Evolutionary conservation across 2,888 invertebrate genomes (phyloP).

Genomic region (Scrobipalpa atriplicella): DNA sequence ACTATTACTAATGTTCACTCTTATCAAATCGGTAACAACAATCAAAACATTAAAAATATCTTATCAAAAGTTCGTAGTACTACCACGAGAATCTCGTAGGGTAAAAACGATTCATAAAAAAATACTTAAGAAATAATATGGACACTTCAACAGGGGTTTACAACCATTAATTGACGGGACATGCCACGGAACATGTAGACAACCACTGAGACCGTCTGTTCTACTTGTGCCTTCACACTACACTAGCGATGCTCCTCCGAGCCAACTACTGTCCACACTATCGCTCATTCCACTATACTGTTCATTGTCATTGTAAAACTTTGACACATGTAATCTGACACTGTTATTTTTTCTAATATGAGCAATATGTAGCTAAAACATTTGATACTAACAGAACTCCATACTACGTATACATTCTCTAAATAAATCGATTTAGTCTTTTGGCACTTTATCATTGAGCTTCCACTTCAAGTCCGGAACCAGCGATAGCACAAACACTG

Average conservation of each 20-base stretch:
- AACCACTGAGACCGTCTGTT: conserved; percentile 52
- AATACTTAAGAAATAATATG: conserved; percentile 71
- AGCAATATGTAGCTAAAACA: neutral
- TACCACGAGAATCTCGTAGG: conserved; percentile 41
- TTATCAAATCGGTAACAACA: conserved; percentile 72
- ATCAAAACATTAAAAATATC: conserved; percentile 71
- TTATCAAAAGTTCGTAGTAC: conserved; percentile 62
- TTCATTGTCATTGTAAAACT: neutral
- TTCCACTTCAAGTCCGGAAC: conserved; percentile 4
- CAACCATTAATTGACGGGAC: conserved; percentile 75
- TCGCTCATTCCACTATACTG: conserved; percentile 17
- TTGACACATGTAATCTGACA: conserved; percentile 14
- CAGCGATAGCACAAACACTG: conserved; percentile 20
- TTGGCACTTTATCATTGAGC: conserved; percentile 28
- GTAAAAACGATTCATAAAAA: conserved; percentile 49
- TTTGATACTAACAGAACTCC: neutral
- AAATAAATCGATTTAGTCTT: conserved; percentile 8
- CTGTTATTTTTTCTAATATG: conserved; percentile 13
- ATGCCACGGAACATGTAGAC: conserved; percentile 57
- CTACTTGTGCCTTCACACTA: conserved; percentile 54
- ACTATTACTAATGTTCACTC: conserved; percentile 55
- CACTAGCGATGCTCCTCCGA: conserved; percentile 50
- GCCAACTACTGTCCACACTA: conserved; percentile 29
- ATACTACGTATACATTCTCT: conserved; percentile 2
- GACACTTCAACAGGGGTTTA: conserved; percentile 65